These are phyloP conservation scores for Babylonia areolata DNA, from an alignment of 1,140 invertebrate species.

Conservation along the genomic window DNA sequence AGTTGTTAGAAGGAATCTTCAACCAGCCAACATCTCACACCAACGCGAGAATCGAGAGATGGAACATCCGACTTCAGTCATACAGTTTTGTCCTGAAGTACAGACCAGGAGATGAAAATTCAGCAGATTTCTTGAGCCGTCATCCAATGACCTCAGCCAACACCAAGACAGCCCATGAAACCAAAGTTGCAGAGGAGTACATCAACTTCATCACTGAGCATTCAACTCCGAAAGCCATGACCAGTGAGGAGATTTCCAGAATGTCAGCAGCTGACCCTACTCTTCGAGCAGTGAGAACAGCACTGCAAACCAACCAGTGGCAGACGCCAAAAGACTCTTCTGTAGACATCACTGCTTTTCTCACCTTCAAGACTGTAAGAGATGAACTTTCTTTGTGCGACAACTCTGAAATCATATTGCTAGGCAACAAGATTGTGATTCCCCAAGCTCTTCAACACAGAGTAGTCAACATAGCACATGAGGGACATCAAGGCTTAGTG, in stretches of 20 bases:
- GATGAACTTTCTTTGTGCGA: slow-evolving; percentile 43
- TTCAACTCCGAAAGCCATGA: slow-evolving; percentile 42
- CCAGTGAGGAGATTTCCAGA: slow-evolving; percentile 40
- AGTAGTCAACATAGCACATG: slow-evolving; percentile 62
- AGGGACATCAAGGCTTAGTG: slow-evolving; percentile 66
- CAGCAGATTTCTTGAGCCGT: neutral
- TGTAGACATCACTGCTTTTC: slow-evolving; percentile 26
- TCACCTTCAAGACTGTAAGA: neutral
- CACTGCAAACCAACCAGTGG: slow-evolving; percentile 44
- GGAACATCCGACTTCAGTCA: neutral
- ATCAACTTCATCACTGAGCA: slow-evolving; percentile 41
- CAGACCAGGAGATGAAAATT: slow-evolving; percentile 13
- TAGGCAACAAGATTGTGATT: slow-evolving; percentile 53
- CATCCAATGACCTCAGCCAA: neutral
- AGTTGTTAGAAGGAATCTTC: neutral
- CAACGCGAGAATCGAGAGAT: neutral
- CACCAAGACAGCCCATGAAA: too few relatives aligned
- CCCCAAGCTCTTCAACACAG: slow-evolving; percentile 46
- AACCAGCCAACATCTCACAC: neutral
- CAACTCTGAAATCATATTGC: slow-evolving; percentile 32
- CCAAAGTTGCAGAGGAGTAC: slow-evolving; percentile 46
- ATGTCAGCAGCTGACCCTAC: slow-evolving; percentile 23
- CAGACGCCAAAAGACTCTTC: neutral
- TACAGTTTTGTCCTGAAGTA: neutral
- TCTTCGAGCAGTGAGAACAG: slow-evolving; percentile 36